Percentiles rank a stretch among this genome's conserved stretches.
Evolutionary conservation across 2,113 vertebrate genomes (phyloP).

Genomic region (Syrmaticus mikado): DNA sequence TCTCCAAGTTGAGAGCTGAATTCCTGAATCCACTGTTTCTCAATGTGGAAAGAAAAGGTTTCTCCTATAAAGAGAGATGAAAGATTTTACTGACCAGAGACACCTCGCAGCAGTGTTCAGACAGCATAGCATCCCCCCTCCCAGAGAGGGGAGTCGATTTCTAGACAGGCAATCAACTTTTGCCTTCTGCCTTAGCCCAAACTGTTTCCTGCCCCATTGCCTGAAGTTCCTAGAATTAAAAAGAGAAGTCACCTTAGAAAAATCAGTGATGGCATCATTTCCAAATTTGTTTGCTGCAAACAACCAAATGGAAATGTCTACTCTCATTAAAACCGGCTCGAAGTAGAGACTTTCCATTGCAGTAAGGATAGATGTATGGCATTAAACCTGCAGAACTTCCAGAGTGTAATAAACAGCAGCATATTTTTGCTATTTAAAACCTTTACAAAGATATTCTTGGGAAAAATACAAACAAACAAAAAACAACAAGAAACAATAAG

Average conservation of each 20-base stretch:
- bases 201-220: background rate
- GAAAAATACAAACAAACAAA: background rate
- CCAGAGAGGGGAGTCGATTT: background rate
- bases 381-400: background rate
- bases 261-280: background rate
- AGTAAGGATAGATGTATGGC: background rate
- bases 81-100: conserved; percentile 8
- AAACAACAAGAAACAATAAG: background rate
- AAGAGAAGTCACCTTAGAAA: background rate
- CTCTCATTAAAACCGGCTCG: background rate
- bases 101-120: background rate
- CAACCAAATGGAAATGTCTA: background rate
- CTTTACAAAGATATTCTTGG: background rate
- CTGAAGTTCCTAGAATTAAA: background rate
- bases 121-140: background rate
- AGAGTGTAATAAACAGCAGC: background rate
- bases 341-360: background rate
- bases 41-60: conserved; percentile 86
- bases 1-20: background rate
- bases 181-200: background rate
- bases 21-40: conserved; percentile 78
- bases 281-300: background rate
- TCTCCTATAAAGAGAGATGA: conserved; percentile 77
- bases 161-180: background rate
- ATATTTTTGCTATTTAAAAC: background rate